Evolutionary conservation across 2,888 invertebrate species (phyloP).

Genomic region (Meloe dianella): DNA sequence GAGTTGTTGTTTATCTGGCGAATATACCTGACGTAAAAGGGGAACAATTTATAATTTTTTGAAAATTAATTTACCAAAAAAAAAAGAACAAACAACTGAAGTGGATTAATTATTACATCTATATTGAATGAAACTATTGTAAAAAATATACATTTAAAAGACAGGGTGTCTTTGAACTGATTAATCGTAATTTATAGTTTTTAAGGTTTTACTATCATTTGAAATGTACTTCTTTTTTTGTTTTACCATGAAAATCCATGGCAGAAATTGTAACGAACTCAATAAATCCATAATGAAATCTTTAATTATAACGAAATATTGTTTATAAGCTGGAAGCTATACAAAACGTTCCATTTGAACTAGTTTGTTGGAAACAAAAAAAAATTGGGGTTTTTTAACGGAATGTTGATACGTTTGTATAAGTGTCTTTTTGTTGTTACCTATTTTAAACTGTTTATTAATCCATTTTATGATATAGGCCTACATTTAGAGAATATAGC

Average conservation of each 20-base stretch:
- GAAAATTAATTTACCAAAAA: background rate
- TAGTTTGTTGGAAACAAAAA: background rate
- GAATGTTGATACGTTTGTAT: background rate
- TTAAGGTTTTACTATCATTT: slow-evolving; percentile 18
- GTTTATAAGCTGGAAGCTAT: too few species aligned
- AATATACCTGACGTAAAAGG: slow-evolving; percentile 12
- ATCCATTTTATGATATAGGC: slow-evolving; percentile 22
- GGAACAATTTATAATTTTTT: slow-evolving; percentile 14
- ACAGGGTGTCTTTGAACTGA: slow-evolving; percentile 36
- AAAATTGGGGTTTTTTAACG: too few species aligned
- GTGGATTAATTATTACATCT: background rate
- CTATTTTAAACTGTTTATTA: background rate
- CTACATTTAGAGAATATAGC: slow-evolving; percentile 23
- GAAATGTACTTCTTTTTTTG: background rate
- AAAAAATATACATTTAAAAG: slow-evolving; percentile 22
- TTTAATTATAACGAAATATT: background rate
- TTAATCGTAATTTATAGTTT: slow-evolving; percentile 30
- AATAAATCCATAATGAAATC: background rate
- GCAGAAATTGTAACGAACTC: slow-evolving; percentile 1
- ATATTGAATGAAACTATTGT: background rate
- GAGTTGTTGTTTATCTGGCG: background rate
- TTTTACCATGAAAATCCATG: slow-evolving; percentile 1
- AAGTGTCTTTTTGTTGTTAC: slow-evolving; percentile 23
- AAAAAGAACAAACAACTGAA: background rate
- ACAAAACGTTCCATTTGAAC: background rate